A percentile compares a stretch with the other conserved stretches of the same genome.
These are phyloP conservation scores for Formica selysi DNA, from an alignment of 1,140 invertebrate species.

Conservation along the genomic window DNA sequence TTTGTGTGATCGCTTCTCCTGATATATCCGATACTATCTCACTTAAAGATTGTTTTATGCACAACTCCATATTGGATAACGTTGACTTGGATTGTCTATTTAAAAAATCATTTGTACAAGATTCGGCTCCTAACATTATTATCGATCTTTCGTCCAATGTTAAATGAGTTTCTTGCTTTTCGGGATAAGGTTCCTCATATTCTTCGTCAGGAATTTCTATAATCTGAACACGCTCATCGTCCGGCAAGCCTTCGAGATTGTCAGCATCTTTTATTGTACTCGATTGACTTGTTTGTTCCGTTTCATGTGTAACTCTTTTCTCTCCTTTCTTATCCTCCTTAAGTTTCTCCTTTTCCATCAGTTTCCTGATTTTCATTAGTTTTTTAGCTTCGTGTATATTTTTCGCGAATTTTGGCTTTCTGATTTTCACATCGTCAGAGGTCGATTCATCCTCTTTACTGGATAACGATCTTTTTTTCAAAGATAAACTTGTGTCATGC, in stretches of 20 bases:
- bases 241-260: constrained; percentile 76
- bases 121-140: constrained; percentile 76
- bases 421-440: constrained; percentile 73
- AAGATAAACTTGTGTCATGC: constrained; percentile 77
- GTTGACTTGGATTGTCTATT: constrained; percentile 52
- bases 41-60: constrained; percentile 72
- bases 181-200: constrained; percentile 82
- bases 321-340: constrained; percentile 84
- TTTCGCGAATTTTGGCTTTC: constrained; percentile 88
- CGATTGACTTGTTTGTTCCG: constrained; percentile 27
- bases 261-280: constrained; percentile 27
- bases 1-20: neutral
- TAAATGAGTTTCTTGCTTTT: constrained; percentile 76
- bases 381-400: constrained; percentile 88
- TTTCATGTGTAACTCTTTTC: constrained; percentile 54
- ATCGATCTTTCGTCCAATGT: constrained; percentile 80
- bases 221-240: constrained; percentile 85
- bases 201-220: constrained; percentile 84
- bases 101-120: constrained; percentile 63
- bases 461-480: constrained; percentile 81
- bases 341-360: constrained; percentile 87
- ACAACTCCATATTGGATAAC: constrained; percentile 70
- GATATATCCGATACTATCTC: constrained; percentile 78
- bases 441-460: constrained; percentile 59
- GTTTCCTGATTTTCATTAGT: constrained; percentile 89